Evolutionary conservation across 2,797 vertebrate genomes (phyloP).

Genomic region (Mormyrops attenuatus): DNA sequence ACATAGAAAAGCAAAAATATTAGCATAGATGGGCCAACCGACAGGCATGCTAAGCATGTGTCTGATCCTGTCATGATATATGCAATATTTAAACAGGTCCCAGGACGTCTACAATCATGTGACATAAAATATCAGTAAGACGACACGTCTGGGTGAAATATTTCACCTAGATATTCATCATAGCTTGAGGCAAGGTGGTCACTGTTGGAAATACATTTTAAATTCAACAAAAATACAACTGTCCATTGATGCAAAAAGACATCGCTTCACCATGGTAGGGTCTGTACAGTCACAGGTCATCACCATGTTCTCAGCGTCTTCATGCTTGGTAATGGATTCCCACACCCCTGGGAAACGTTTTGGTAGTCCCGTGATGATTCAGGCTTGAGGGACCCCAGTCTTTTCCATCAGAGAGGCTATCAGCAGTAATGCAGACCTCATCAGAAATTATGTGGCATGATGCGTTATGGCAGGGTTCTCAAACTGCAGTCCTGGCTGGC

Average conservation of each 20-base stretch:
- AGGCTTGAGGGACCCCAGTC: neutral
- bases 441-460: neutral
- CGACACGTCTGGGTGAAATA: neutral
- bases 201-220: neutral
- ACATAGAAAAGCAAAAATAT: neutral
- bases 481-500: too few species aligned
- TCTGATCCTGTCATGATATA: neutral
- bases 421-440: neutral
- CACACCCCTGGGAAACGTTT: neutral
- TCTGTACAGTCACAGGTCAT: neutral
- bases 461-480: too few species aligned
- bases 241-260: neutral
- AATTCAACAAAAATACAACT: neutral
- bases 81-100: neutral
- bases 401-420: neutral
- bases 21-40: neutral
- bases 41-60: neutral
- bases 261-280: neutral
- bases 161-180: neutral
- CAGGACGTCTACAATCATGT: neutral
- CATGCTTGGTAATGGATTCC: neutral
- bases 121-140: slow-evolving; percentile 4
- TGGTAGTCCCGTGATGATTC: neutral
- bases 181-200: neutral
- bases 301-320: neutral